A percentile compares a stretch with the other conserved stretches of the same genome.
Evolutionary conservation across 2,113 vertebrate genomes (phyloP).

Genomic region (Myiopsitta monachus): DNA sequence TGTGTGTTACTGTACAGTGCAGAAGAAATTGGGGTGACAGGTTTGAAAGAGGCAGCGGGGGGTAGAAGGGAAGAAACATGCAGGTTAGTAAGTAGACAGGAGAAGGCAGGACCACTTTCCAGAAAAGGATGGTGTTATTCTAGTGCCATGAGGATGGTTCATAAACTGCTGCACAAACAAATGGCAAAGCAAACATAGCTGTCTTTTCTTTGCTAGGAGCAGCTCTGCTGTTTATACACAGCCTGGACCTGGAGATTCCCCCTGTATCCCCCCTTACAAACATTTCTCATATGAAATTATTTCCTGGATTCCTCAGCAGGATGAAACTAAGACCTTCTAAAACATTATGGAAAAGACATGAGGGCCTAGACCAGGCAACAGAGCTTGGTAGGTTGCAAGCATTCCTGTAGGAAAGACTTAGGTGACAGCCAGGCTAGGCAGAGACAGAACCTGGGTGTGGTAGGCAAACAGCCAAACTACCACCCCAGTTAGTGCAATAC

Average conservation of each 20-base stretch:
- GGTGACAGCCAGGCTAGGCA: background rate
- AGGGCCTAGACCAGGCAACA: background rate
- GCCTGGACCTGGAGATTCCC: background rate
- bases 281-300: background rate
- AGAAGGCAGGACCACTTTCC: background rate
- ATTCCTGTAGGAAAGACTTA: background rate
- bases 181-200: background rate
- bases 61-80: background rate
- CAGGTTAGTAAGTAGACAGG: background rate
- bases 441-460: background rate
- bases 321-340: background rate
- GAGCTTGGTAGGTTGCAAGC: background rate
- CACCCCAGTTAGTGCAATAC: background rate
- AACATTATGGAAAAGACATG: background rate
- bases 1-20: background rate
- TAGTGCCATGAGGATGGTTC: background rate
- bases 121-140: background rate
- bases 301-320: background rate
- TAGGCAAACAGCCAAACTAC: background rate
- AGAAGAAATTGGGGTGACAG: background rate
- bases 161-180: background rate
- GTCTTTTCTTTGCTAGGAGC: background rate
- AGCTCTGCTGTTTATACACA: background rate
- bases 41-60: background rate
- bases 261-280: background rate